Base-by-base conservation (phyloP, 2,797 vertebrate species). In the Pterois miles region DNA sequence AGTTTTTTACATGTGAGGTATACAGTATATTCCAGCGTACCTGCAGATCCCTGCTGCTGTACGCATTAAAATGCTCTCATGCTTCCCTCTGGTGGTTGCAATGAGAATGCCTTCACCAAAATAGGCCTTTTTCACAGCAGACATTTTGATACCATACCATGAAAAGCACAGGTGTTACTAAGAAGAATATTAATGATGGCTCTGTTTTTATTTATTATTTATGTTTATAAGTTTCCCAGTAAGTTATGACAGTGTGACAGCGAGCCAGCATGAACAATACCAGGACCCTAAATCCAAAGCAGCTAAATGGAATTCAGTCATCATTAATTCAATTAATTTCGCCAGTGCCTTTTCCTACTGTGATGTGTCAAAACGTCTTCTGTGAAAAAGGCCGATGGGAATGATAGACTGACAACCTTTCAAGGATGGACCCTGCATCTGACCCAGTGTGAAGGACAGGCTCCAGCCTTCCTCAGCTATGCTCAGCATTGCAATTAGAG, bases 81-180 rank as follows among this genome's bases (percentile, higher is more conserved):
- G 77, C 79, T 89, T 53, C 86, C 89, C 72, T 78, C 87, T 86
- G 40, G 70, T 70, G 88, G 84, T 31, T 12, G 36, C 8, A 36
- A 3, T 22, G n/a, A 66, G 11, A 66, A 67, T 2, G 2, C 1
- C 27, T 60, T 53, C 23, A 66, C 16, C 23, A 52, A 43, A 53
- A 46, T 14, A 2, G 1, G 12, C 16, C 6, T 6, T 16, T 27
- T 57, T n/a, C 34, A 58, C 4, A 58, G 69, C 50, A 59, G 31
- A 48, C 33, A 34, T 43, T 29, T 59, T 65, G 16, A 13, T 36
- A 11, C 40, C 40, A 43, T 43, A 43, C 11, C 4, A 33, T 43
- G 8, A n/a, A 12, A 48, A 58, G 36, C 25, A 23, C 27, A 13
- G 13, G 27, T 6, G 9, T 48, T 58, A 6, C 31, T 65, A 43